Base-by-base conservation (phyloP, 2,113 vertebrate species). In the Psephotus haematonotus region DNA sequence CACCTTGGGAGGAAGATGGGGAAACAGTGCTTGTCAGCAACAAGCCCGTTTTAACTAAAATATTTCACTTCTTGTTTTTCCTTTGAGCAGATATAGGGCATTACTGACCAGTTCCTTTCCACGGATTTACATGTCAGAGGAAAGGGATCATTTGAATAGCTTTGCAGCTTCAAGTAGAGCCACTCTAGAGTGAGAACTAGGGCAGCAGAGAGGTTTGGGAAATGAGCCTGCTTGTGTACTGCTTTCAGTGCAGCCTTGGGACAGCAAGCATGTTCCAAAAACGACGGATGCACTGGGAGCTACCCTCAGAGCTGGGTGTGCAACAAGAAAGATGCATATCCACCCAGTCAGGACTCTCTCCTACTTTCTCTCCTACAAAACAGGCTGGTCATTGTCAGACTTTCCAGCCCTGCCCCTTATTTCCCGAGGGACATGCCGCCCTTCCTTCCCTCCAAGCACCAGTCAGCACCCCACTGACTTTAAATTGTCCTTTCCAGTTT, bases 381-480 rank as follows among this genome's bases (percentile, higher is more conserved):
- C 55, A 24, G 19, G 29, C 46, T 3, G 0, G 27, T 80, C 20
- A 25, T 3, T n/a, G 27, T 24, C 44, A 70, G 44, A 64, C n/a
- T 47, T 88, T 70, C 68, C 74, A 88, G 68, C 44, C 68, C 53
- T 65, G 46, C 62, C 78, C 33, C 33, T 53, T 64, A 80, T 63
- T 88, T 91, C 52, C 47, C 0, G 0, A 50, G 41, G 29, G 31
- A 59, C 37, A 41, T 5, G 1, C 28, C 68, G 35, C 46, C 24
- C 46, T 76, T 64, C 68, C 37, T 59, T 59, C 41, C 17, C 35
- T 79, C 44, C 23, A n/a, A 65, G 47, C 50, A 74, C 39, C 53
- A 53, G 33, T 41, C 50, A 52, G 27, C 6, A 0, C 15, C 35
- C 44, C 2, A 0, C 27, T 0, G 0, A 59, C 20, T 35, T 14